Percentiles rank a stretch among this genome's conserved stretches.
phyloP scores from a whole-genome alignment of 2,113 vertebrate genomes.

The Mirza zaza region DNA sequence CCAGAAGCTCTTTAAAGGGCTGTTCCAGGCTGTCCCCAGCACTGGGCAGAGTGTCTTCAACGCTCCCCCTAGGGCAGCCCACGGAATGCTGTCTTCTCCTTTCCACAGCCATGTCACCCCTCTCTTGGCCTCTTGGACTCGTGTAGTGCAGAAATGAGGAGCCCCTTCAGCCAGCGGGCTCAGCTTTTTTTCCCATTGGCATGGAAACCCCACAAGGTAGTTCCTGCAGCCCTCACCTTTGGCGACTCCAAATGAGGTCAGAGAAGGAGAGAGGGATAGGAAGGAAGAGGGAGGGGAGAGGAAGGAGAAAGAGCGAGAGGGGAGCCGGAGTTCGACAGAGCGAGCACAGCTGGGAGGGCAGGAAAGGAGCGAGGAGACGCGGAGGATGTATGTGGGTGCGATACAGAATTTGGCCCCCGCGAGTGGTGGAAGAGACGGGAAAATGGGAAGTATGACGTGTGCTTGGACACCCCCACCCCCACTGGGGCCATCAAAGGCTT shows the following conservation, averaged over 20 bases:
- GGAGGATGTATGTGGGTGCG: background rate
- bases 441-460: constrained; percentile 15
- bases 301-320: no score
- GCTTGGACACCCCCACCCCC: background rate
- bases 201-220: background rate
- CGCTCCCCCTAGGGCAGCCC: background rate
- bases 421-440: constrained; percentile 26
- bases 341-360: background rate
- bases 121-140: background rate
- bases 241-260: background rate
- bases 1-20: background rate
- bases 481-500: background rate
- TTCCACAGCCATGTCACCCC: rapidly evolving
- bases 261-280: background rate
- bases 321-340: background rate
- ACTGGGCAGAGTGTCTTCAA: background rate
- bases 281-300: background rate
- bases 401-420: background rate
- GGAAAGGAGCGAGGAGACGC: background rate
- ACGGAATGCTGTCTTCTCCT: background rate
- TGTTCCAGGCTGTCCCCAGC: background rate
- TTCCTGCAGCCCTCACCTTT: background rate
- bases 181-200: background rate
- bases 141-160: background rate
- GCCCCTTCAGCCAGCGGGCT: background rate